A percentile compares a stretch with the other conserved stretches of the same genome.
Conservation (phyloP, 2,797 vertebrate species). For the Falco concolor region DNA sequence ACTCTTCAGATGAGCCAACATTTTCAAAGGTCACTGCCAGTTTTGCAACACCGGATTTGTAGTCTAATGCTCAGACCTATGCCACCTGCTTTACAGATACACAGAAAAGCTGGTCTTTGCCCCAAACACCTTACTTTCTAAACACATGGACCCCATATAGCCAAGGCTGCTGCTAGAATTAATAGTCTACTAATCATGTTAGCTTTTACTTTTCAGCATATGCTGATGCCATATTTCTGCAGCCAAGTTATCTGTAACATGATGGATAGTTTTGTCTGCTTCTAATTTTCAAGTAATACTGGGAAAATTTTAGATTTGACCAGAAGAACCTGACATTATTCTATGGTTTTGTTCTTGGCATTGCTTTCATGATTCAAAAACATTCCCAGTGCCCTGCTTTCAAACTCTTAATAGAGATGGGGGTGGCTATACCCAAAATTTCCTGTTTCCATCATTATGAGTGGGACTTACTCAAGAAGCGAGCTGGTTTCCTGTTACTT, state of each 20-base stretch:
- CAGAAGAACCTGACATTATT: not conserved
- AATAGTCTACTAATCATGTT: constrained; percentile 20
- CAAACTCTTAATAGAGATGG: not conserved
- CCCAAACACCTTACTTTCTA: not conserved
- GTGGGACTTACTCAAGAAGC: not conserved
- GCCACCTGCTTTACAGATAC: not conserved
- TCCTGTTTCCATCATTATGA: not conserved
- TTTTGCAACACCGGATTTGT: not conserved
- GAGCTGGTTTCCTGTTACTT: not conserved
- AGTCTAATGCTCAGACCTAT: not conserved
- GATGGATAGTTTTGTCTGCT: constrained; percentile 16
- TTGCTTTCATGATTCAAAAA: not conserved
- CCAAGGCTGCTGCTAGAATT: not conserved
- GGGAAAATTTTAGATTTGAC: not conserved
- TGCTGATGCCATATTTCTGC: constrained; percentile 17
- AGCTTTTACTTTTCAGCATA: constrained; percentile 33
- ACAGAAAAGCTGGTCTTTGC: not conserved
- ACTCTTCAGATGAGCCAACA: not conserved
- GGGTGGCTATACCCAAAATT: not conserved
- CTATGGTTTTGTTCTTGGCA: not conserved
- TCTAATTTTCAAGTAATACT: constrained; percentile 28
- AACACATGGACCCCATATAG: constrained; percentile 1
- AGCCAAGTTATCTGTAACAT: constrained; percentile 22
- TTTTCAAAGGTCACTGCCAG: not conserved
- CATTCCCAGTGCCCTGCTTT: not conserved